Evolutionary conservation across 2,797 vertebrate species (phyloP).

Genomic region (Fistularia tabacaria): DNA sequence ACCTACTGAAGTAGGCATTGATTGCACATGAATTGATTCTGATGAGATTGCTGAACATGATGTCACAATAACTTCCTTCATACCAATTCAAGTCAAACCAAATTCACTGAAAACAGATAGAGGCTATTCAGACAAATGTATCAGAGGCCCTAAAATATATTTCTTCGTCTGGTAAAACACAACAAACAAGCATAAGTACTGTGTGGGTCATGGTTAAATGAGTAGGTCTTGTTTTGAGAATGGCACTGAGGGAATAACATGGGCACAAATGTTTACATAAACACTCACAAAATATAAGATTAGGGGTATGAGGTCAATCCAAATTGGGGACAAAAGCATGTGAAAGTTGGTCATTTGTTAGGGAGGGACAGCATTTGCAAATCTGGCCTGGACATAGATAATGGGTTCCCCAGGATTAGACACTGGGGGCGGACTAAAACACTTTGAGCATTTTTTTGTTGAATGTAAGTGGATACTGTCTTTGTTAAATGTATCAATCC

Average conservation of each 20-base stretch:
- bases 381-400: no score
- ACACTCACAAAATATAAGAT: constrained; percentile 15
- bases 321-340: constrained; percentile 29
- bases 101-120: constrained; percentile 17
- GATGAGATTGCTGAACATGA: constrained; percentile 10
- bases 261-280: constrained; percentile 1
- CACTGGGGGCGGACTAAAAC: no score
- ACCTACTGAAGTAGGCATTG: constrained; percentile 5
- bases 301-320: constrained; percentile 10
- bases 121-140: constrained; percentile 26
- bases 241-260: constrained; percentile 2
- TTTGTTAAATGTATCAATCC: no score
- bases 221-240: constrained; percentile 28
- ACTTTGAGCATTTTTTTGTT: no score
- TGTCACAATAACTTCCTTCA: constrained; percentile 11
- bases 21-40: constrained; percentile 19
- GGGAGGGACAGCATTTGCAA: no score
- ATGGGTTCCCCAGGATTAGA: no score
- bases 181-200: constrained; percentile 33
- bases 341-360: no score
- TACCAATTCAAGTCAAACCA: constrained; percentile 2
- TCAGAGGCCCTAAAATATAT: constrained; percentile 26
- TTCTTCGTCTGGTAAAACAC: constrained; percentile 40
- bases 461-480: no score
- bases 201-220: constrained; percentile 19